Evolutionary conservation across 2,113 vertebrate species (phyloP).

Genomic region (Pelmatolapia mariae): DNA sequence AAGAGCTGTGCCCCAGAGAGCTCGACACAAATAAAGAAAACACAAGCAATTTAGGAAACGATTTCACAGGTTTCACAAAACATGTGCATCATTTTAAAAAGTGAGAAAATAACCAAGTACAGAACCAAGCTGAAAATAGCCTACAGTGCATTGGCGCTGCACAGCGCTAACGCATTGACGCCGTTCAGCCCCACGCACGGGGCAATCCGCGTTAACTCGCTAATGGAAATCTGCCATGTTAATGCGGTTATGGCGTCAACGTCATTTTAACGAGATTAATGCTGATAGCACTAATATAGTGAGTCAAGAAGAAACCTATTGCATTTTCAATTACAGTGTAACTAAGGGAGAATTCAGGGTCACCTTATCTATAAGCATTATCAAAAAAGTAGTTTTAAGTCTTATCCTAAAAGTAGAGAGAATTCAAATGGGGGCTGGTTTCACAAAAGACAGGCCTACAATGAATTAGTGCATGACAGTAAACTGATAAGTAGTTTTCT

Average conservation of each 20-base stretch:
- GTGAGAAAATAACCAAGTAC: not conserved
- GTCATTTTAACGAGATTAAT: not conserved
- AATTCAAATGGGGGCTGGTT: not conserved
- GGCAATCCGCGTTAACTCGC: not conserved
- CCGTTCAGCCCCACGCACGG: not conserved
- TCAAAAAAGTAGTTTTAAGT: not conserved
- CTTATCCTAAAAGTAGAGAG: not conserved
- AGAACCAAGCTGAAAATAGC: not conserved
- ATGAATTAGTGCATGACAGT: not conserved
- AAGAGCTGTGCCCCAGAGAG: not conserved
- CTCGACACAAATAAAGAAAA: not conserved
- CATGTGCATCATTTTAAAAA: not conserved
- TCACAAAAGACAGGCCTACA: not conserved
- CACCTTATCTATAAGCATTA: not conserved
- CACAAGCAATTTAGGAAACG: not conserved
- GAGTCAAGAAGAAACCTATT: not conserved
- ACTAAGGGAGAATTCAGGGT: not conserved
- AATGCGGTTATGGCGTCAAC: not conserved
- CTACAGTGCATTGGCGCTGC: not conserved
- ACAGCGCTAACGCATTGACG: not conserved
- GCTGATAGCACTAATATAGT: not conserved
- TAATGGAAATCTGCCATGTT: not conserved
- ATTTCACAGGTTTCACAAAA: not conserved
- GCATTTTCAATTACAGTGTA: not conserved
- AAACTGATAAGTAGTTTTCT: not conserved